Percentiles rank a stretch among this genome's conserved stretches.
Evolutionary conservation across 2,888 invertebrate species (phyloP).

Genomic region (Drosophila neotestacea): DNA sequence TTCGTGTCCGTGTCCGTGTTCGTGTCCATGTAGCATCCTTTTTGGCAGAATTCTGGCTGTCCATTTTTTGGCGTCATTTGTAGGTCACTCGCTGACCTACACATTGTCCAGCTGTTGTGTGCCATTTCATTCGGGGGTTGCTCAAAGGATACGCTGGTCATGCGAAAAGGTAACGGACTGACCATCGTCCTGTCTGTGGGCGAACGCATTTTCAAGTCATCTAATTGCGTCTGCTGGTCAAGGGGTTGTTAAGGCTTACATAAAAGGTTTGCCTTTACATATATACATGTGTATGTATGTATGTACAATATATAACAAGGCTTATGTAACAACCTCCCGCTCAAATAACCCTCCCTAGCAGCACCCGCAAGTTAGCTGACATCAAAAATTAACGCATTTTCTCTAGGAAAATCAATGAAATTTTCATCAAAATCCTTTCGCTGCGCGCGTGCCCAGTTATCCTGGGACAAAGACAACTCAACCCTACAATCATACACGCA

Average conservation of each 20-base stretch:
- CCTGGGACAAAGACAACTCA: constrained; percentile 52
- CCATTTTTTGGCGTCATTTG: constrained; percentile 76
- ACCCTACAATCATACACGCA: constrained; percentile 81
- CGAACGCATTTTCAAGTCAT: constrained; percentile 63
- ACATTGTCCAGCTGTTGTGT: constrained; percentile 65
- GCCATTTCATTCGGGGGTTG: constrained; percentile 62
- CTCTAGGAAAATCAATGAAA: constrained; percentile 58
- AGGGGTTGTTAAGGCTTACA: constrained; percentile 55
- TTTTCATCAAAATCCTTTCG: constrained; percentile 70
- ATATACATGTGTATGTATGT: not conserved
- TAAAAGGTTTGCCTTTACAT: constrained; percentile 13
- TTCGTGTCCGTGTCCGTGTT: not conserved
- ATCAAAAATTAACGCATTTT: constrained; percentile 62
- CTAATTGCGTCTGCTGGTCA: constrained; percentile 59
- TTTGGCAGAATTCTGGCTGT: constrained; percentile 33
- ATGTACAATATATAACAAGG: constrained; percentile 12
- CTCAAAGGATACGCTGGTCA: constrained; percentile 67
- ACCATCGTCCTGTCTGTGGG: constrained; percentile 46
- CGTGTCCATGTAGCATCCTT: constrained; percentile 45
- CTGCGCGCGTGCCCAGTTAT: constrained; percentile 69
- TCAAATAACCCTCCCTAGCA: constrained; percentile 30
- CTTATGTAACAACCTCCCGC: constrained; percentile 61
- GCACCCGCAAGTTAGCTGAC: constrained; percentile 53
- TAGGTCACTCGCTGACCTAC: constrained; percentile 57
- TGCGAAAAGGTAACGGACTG: constrained; percentile 53